Conservation (phyloP, 2,888 invertebrate species). For the Isotomurus palustris region DNA sequence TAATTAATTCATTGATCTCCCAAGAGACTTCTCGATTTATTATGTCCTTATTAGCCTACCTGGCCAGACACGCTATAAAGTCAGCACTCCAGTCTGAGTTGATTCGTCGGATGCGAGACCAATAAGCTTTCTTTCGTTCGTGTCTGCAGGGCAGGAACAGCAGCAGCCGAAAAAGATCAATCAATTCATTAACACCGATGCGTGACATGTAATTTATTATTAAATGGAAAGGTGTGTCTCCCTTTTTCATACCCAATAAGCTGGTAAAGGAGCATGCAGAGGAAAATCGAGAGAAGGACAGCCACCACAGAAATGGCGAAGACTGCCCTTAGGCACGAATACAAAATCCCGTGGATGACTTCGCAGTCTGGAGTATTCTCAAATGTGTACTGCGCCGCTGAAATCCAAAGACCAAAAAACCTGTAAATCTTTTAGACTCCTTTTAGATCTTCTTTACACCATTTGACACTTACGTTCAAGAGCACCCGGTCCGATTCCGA, state of each 20-base stretch:
- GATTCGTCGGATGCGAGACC: conserved; percentile 62
- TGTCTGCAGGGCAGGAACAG: conserved; percentile 60
- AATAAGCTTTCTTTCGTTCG: conserved; percentile 90
- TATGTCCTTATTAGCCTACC: conserved; percentile 43
- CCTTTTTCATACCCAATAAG: conserved; percentile 59
- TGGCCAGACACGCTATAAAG: conserved; percentile 72
- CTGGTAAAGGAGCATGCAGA: conserved; percentile 88
- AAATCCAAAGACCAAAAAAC: conserved; percentile 1
- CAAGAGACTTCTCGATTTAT: neutral
- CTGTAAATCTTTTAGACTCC: too few species aligned
- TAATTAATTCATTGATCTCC: conserved; percentile 1
- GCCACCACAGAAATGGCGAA: conserved; percentile 88
- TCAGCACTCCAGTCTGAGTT: conserved; percentile 65
- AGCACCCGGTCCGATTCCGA: conserved; percentile 64
- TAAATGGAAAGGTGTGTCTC: neutral
- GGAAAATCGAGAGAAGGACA: conserved; percentile 83
- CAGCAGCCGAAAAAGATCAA: neutral
- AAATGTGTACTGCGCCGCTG: conserved; percentile 73
- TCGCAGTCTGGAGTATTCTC: conserved; percentile 82
- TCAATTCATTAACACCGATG: neutral
- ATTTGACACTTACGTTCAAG: conserved; percentile 50
- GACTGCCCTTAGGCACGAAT: conserved; percentile 80
- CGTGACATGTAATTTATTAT: neutral
- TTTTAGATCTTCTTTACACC: neutral
- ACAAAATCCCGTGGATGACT: conserved; percentile 83